Evolutionary conservation across 23 tunicate species (phyloP).

Genomic region (Styela plicata): DNA sequence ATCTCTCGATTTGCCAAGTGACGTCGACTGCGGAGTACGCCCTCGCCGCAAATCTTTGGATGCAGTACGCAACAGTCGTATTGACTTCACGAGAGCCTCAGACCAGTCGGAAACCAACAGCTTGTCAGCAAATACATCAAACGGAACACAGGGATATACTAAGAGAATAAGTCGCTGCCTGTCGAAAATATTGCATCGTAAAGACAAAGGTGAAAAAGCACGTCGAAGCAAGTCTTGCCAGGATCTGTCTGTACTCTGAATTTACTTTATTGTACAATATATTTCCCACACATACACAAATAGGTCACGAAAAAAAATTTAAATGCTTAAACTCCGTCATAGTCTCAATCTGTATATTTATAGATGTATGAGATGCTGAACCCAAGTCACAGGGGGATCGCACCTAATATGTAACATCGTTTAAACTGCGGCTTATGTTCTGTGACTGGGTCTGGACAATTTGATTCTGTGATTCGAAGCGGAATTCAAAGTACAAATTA

Average conservation of each 20-base stretch:
- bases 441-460: too few species aligned
- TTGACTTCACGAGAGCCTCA: neutral
- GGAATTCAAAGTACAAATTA: too few species aligned
- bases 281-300: too few species aligned
- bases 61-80: neutral
- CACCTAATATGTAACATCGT: too few species aligned
- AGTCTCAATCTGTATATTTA: too few species aligned
- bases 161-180: slow-evolving; percentile 10
- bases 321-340: too few species aligned
- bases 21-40: neutral
- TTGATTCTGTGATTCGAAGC: too few species aligned
- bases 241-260: slow-evolving; percentile 20
- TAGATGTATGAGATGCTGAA: too few species aligned
- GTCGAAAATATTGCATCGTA: neutral
- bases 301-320: too few species aligned
- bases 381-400: too few species aligned
- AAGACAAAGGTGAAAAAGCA: slow-evolving; percentile 1
- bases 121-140: neutral
- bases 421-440: too few species aligned
- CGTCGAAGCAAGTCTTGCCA: slow-evolving; percentile 21
- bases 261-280: too few species aligned
- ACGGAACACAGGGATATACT: neutral
- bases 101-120: neutral
- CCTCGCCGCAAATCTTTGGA: neutral
- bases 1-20: neutral